These are phyloP conservation scores for Notamacropus eugenii DNA, from an alignment of 2,797 vertebrate species.

Conservation along the genomic window DNA sequence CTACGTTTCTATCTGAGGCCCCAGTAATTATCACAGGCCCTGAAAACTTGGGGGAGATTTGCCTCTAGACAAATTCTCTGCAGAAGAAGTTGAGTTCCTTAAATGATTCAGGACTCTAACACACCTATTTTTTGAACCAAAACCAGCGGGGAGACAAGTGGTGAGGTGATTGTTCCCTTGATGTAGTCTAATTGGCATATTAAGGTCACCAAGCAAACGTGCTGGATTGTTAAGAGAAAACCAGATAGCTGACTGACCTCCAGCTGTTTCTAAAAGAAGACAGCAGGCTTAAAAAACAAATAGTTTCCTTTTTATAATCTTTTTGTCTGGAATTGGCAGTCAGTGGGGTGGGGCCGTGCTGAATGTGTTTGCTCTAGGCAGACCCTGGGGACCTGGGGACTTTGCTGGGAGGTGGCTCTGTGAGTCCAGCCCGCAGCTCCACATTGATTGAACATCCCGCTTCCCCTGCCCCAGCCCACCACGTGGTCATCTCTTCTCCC, in stretches of 20 bases:
- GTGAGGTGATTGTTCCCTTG: neutral
- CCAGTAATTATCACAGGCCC: neutral
- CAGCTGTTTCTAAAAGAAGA: neutral
- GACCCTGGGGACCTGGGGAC: neutral
- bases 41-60: neutral
- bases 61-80: neutral
- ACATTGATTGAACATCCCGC: neutral
- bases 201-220: neutral
- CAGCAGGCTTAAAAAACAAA: neutral
- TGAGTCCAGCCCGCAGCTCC: neutral
- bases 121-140: neutral
- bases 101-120: neutral
- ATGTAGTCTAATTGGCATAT: neutral
- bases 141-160: neutral
- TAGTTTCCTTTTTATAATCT: neutral
- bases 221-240: neutral
- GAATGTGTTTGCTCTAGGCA: neutral
- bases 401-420: no score
- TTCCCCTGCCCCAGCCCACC: no score
- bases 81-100: neutral
- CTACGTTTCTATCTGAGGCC: neutral
- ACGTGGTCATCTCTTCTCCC: neutral
- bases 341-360: neutral
- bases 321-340: constrained; percentile 28
- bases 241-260: neutral